phyloP scores from a whole-genome alignment of 2,113 vertebrate genomes.

The Eulemur rufifrons region DNA sequence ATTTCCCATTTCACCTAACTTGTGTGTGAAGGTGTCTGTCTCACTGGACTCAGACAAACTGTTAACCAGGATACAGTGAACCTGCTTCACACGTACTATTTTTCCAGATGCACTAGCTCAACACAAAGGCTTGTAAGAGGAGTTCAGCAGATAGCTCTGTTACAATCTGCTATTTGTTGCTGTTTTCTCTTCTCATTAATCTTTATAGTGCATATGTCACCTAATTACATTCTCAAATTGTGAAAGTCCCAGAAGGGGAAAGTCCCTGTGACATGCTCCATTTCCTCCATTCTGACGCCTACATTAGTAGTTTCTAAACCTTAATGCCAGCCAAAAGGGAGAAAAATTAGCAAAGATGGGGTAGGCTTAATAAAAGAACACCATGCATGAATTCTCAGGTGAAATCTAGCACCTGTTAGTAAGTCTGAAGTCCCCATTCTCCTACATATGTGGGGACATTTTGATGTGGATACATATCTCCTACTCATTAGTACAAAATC shows the following conservation, averaged over 20 bases:
- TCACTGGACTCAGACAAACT: background rate
- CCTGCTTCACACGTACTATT: background rate
- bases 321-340: background rate
- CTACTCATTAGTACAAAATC: background rate
- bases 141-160: background rate
- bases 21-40: background rate
- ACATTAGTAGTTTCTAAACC: background rate
- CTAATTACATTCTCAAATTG: background rate
- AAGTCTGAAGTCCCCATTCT: background rate
- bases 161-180: background rate
- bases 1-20: background rate
- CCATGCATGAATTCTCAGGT: background rate
- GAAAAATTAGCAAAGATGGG: background rate
- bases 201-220: background rate
- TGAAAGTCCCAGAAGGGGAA: background rate
- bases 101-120: background rate
- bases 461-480: background rate
- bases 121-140: background rate
- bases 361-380: background rate
- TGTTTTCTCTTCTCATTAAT: background rate
- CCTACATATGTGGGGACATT: accelerated
- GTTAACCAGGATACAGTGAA: background rate
- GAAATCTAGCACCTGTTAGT: background rate
- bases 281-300: background rate
- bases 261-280: background rate